Conservation (phyloP, 1,140 invertebrate genomes). For the Euschistus heros region DNA sequence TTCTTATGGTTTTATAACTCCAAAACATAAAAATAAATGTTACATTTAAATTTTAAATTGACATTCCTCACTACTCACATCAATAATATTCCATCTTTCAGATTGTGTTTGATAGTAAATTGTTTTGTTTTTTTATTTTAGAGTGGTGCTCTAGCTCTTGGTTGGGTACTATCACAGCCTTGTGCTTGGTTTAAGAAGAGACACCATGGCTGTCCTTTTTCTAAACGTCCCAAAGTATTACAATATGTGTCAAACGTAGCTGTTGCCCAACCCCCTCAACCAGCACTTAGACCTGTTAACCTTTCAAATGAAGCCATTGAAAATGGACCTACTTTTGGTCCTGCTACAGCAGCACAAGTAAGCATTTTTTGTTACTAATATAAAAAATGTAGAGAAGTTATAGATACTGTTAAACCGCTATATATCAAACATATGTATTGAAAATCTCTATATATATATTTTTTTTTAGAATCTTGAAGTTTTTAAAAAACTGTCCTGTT, state of each 20-base stretch:
- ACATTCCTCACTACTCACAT: too few species aligned
- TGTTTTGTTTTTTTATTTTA: slow-evolving; percentile 5
- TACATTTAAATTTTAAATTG: too few species aligned
- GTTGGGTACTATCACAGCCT: slow-evolving; percentile 15
- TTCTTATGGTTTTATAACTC: too few species aligned
- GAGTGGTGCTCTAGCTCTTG: slow-evolving; percentile 22
- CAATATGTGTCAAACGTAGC: background rate
- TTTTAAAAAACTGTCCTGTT: too few species aligned
- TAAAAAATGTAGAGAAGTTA: background rate
- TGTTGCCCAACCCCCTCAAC: background rate
- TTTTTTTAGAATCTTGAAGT: background rate
- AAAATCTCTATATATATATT: background rate
- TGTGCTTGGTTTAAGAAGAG: background rate
- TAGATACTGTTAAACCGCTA: background rate
- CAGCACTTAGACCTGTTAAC: background rate
- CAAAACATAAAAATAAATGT: too few species aligned
- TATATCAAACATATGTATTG: background rate
- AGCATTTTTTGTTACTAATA: background rate
- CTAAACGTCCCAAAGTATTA: background rate
- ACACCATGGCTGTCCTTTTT: background rate
- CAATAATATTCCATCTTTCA: too few species aligned
- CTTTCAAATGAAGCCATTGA: slow-evolving; percentile 1
- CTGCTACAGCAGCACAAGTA: slow-evolving; percentile 20
- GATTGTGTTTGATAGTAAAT: too few species aligned
- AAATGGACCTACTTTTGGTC: slow-evolving; percentile 4